Base-by-base conservation (phyloP, 2,113 vertebrate species). In the Crocuta crocuta region DNA sequence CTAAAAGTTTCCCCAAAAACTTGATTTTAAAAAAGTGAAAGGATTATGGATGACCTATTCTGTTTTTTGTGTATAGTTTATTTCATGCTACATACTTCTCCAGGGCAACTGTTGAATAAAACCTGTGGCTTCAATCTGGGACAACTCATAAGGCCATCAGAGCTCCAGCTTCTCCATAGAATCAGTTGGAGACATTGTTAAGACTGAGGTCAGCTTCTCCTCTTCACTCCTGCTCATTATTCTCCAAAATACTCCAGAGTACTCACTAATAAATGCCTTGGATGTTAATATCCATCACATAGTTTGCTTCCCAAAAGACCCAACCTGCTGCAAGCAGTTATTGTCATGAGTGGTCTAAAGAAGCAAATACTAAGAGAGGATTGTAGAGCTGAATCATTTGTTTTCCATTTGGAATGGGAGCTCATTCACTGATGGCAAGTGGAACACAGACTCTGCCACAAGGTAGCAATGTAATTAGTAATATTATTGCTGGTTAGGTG, bases 401-500 rank as follows among this genome's bases (percentile, higher is more conserved):
- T n/a, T 68, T 24, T 19, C 31, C 13, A 68, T 7, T 16, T 39
- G 35, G 66, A 78, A 39, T 1, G 1, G 7, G 39, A 71, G 50
- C 7, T 63, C 4, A 1, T 21, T 50, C 11, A 0, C 19, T 4
- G 12, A 68, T 10, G 31, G 35, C 6, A 0, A 1, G 6, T 80
- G 45, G 19, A 24, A 3, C 65, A 81, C 50, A 39, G 92, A 61
- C 10, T 53, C 28, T 74, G 61, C 11, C 17, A 85, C 28, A 53
- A 28, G 48, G 7, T 4, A 8, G 39, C 26, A 66, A 28, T 55
- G 43, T 4, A 16, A 10, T 11, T 43, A 24, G 1, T 10, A 73
- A 24, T 1, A 65, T 55, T 53, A 24, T 80, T 45, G 11, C 55
- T 17, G 70, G n/a, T 17, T 21, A 63, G 70, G 50, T 23, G 12